These are phyloP conservation scores for Ceratotherium simum DNA, from an alignment of 2,113 vertebrate species.

Conservation along the genomic window DNA sequence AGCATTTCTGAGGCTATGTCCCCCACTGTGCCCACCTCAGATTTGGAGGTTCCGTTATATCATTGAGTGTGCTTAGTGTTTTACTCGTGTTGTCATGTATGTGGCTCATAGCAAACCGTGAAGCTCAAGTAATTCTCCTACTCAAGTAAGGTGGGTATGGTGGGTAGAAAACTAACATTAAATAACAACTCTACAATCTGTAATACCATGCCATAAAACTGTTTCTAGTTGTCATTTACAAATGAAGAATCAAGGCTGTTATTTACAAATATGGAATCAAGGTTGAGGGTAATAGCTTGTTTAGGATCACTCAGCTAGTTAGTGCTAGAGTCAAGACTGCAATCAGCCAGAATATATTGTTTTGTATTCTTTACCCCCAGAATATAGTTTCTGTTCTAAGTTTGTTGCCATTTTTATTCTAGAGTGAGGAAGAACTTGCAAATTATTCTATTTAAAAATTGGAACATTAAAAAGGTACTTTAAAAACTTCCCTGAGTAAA, in stretches of 20 bases:
- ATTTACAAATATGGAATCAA: not conserved
- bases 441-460: constrained; percentile 16
- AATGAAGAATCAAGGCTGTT: too few species aligned
- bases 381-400: not conserved
- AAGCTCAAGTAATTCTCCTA: not conserved
- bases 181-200: not conserved
- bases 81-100: not conserved
- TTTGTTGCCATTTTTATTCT: not conserved
- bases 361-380: not conserved
- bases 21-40: not conserved
- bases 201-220: too few species aligned
- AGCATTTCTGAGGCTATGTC: not conserved
- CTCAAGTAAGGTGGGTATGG: not conserved
- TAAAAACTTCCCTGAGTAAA: not conserved
- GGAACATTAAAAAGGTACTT: not conserved
- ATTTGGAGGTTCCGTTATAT: not conserved
- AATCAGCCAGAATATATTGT: not conserved
- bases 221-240: not conserved
- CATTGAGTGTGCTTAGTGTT: not conserved
- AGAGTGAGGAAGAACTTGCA: not conserved
- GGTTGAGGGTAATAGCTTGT: not conserved
- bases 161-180: not conserved
- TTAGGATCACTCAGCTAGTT: not conserved
- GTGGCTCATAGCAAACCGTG: not conserved
- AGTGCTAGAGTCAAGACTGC: not conserved